Percentiles rank a stretch among this genome's conserved stretches.
phyloP scores from a whole-genome alignment of 1,140 invertebrate genomes.

The Ostrea edulis region DNA sequence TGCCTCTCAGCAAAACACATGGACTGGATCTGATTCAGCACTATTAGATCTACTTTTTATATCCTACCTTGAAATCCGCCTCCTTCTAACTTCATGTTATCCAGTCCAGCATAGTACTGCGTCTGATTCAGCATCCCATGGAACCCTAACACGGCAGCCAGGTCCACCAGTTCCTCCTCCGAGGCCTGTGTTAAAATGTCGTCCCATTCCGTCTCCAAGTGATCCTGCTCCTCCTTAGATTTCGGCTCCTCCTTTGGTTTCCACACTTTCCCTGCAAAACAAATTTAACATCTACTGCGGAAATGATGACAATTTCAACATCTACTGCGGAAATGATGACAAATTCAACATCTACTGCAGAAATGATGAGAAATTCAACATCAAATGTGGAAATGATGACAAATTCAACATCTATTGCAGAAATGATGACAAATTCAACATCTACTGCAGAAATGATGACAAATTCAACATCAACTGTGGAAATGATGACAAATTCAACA shows the following conservation, averaged over 20 bases:
- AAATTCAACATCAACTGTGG: no score
- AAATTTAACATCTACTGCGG: background rate
- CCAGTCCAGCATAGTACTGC: slow-evolving; percentile 81
- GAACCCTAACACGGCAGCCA: slow-evolving; percentile 99
- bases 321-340: no score
- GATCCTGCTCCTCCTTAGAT: slow-evolving; percentile 84
- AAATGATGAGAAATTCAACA: no score
- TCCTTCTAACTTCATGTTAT: background rate
- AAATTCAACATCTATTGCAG: no score
- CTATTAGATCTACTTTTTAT: slow-evolving; percentile 73
- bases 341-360: no score
- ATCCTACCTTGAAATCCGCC: slow-evolving; percentile 32
- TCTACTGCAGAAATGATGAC: no score
- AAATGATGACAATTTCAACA: no score
- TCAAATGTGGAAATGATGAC: no score
- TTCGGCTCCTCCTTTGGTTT: slow-evolving; percentile 93
- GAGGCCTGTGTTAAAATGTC: slow-evolving; percentile 92
- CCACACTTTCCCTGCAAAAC: slow-evolving; percentile 83
- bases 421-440: no score
- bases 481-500: no score
- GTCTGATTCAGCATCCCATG: slow-evolving; percentile 99
- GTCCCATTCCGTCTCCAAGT: slow-evolving; percentile 97
- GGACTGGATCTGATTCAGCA: slow-evolving; percentile 99
- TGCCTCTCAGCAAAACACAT: no score
- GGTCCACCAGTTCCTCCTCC: slow-evolving; percentile 99